Percentiles rank a stretch among this genome's conserved stretches.
phyloP scores from a whole-genome alignment of 2,797 vertebrate species.

The Micrastur ruficollis region DNA sequence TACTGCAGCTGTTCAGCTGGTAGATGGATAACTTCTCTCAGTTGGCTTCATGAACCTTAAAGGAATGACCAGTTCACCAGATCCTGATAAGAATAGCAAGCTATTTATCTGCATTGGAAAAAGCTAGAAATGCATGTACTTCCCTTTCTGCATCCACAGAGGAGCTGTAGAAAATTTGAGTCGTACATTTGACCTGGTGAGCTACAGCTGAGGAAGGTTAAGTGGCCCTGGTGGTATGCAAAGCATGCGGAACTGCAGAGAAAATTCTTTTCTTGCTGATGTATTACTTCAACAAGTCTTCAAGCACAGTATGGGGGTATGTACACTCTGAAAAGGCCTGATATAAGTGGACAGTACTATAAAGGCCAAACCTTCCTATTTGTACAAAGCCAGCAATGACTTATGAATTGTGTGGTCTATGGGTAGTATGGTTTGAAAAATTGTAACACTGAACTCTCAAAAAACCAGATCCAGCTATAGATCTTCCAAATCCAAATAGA shows the following conservation, averaged over 20 bases:
- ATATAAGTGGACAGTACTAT: background rate
- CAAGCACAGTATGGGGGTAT: background rate
- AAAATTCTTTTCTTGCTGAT: background rate
- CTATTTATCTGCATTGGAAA: background rate
- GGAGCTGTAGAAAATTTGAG: background rate
- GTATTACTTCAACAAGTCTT: background rate
- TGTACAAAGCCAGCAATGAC: background rate
- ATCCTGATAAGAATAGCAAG: background rate
- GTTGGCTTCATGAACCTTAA: background rate
- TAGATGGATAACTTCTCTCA: background rate
- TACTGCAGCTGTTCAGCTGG: background rate
- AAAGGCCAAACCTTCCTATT: background rate
- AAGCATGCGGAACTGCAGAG: background rate
- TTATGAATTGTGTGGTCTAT: background rate
- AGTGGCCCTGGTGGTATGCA: background rate
- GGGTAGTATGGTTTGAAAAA: background rate
- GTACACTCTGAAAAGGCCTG: background rate
- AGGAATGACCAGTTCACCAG: background rate
- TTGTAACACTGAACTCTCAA: background rate
- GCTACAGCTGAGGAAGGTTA: background rate
- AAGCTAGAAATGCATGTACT: background rate
- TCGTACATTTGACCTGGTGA: background rate
- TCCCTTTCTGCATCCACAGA: background rate
- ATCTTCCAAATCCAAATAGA: background rate
- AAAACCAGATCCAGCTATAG: background rate